A percentile compares a stretch with the other conserved stretches of the same genome.
phyloP scores from a whole-genome alignment of 2,797 vertebrate species.

The Carduelis carduelis region DNA sequence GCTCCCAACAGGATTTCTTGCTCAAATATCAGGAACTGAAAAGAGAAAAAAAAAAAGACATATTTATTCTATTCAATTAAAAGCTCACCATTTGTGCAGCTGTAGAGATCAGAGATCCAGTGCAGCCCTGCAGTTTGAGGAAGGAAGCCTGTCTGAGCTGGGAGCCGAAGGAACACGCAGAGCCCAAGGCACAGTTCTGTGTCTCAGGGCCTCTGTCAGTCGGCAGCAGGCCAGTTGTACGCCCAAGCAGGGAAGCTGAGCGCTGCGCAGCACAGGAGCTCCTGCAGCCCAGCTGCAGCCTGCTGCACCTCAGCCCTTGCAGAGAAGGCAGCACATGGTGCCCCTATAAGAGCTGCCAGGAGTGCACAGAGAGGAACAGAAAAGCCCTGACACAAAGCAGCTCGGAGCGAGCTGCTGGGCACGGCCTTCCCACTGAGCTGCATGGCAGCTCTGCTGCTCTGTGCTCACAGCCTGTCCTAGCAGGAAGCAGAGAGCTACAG shows the following conservation, averaged over 20 bases:
- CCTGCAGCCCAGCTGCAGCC: background rate
- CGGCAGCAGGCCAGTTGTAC: rapidly evolving
- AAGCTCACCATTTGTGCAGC: background rate
- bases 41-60: background rate
- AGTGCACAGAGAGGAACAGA: background rate
- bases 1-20: background rate
- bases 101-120: background rate
- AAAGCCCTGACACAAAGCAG: background rate
- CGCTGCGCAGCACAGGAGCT: background rate
- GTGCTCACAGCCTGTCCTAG: background rate
- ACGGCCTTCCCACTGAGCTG: background rate
- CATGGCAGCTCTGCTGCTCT: background rate
- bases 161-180: background rate
- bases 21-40: background rate
- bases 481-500: background rate
- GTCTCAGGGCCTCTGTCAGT: background rate
- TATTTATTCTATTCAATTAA: background rate
- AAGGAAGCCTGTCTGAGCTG: background rate
- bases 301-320: background rate
- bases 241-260: background rate
- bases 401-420: background rate
- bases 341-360: background rate
- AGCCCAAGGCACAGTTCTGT: background rate
- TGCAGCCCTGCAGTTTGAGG: background rate
- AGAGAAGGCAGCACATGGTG: background rate